Evolutionary conservation across 2,113 vertebrate genomes (phyloP).

Genomic region (Phylloscopus trochiloides): DNA sequence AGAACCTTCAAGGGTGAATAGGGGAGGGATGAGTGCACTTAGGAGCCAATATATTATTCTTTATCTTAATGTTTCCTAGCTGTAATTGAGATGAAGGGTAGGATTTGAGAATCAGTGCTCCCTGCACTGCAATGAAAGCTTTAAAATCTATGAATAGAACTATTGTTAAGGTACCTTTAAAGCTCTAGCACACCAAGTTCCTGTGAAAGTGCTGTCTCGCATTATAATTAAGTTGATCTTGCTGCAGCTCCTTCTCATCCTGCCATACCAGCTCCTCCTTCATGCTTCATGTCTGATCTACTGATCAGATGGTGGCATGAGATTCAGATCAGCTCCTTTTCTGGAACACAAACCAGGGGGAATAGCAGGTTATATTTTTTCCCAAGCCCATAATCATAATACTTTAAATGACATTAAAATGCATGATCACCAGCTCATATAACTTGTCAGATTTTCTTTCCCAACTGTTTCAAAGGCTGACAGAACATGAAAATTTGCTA

Average conservation of each 20-base stretch:
- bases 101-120: not conserved
- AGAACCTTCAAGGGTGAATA: not conserved
- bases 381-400: not conserved
- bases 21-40: not conserved
- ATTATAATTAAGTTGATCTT: conserved; percentile 52
- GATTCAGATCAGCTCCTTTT: not conserved
- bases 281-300: conserved; percentile 27
- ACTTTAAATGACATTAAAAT: not conserved
- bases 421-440: not conserved
- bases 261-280: not conserved
- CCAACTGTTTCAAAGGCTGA: not conserved
- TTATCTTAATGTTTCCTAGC: not conserved
- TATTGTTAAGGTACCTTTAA: conserved; percentile 60
- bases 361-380: not conserved
- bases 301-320: conserved; percentile 8
- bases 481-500: not conserved
- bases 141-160: conserved; percentile 44
- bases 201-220: conserved; percentile 45
- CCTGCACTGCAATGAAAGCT: not conserved
- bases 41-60: not conserved
- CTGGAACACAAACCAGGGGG: not conserved
- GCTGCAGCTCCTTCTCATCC: not conserved
- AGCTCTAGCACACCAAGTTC: conserved; percentile 43
- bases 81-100: not conserved
- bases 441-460: not conserved